These are phyloP conservation scores for Enteromius mattozi DNA, from an alignment of 2,797 vertebrate species.

Conservation along the genomic window DNA sequence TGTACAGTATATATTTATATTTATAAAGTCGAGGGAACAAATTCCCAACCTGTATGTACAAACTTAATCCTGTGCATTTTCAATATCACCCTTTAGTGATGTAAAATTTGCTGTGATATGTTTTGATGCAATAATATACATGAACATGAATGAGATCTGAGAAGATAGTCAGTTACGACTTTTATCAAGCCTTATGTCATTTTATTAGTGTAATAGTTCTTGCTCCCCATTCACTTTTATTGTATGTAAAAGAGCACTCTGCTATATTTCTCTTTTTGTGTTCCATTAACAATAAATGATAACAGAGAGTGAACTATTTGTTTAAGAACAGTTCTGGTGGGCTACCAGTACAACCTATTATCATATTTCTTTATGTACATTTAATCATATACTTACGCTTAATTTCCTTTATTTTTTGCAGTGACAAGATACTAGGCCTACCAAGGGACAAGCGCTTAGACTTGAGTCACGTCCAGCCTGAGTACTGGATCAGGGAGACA, in stretches of 20 bases:
- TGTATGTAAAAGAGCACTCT: background rate
- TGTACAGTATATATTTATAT: no score
- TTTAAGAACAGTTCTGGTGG: background rate
- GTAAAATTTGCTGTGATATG: background rate
- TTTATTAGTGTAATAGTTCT: background rate
- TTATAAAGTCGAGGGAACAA: background rate
- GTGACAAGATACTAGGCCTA: background rate
- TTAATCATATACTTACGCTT: background rate
- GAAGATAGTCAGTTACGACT: background rate
- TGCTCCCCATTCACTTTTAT: background rate
- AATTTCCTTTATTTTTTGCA: constrained; percentile 12
- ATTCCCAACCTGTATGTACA: background rate
- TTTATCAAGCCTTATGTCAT: background rate
- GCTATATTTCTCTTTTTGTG: constrained; percentile 1
- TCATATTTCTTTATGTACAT: background rate
- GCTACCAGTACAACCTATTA: constrained; percentile 6
- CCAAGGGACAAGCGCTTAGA: background rate
- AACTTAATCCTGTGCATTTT: no score
- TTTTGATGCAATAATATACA: background rate
- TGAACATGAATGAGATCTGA: background rate
- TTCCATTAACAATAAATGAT: background rate
- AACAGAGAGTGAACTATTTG: background rate
- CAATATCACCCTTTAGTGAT: background rate
- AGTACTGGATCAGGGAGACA: constrained; percentile 8
- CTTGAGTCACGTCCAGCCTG: background rate